Conservation (phyloP, 2,797 vertebrate genomes). For the Argyrosomus regius region DNA sequence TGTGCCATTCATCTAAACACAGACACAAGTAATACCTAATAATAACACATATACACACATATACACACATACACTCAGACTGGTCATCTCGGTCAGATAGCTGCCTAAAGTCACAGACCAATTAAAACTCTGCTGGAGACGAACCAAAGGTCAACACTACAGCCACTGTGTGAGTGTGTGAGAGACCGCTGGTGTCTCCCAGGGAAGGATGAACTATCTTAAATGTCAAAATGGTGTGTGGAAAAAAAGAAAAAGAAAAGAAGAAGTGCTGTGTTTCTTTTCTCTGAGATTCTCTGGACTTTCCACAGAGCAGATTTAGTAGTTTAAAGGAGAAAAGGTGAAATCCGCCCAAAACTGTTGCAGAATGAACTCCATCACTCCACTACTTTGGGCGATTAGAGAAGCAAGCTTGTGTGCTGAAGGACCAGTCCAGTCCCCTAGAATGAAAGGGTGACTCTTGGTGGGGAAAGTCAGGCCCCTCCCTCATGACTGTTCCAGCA, state of each 20-base stretch:
- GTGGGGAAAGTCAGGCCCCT: no score
- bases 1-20: not conserved
- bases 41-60: not conserved
- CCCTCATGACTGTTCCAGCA: no score
- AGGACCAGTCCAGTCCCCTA: no score
- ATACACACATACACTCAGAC: not conserved
- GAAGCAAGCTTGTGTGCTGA: no score
- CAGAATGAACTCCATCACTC: not conserved
- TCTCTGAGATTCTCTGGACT: slow-evolving; percentile 7
- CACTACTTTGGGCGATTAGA: no score
- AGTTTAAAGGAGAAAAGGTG: slow-evolving; percentile 2
- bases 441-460: no score
- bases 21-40: not conserved
- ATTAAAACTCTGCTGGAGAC: slow-evolving; percentile 71
- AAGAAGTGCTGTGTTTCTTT: slow-evolving; percentile 13
- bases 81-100: slow-evolving; percentile 35
- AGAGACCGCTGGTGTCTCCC: slow-evolving; percentile 28
- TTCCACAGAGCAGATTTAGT: not conserved
- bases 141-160: slow-evolving; percentile 67
- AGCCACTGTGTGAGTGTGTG: slow-evolving; percentile 18
- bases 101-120: slow-evolving; percentile 60
- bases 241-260: not conserved
- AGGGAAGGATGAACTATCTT: slow-evolving; percentile 46
- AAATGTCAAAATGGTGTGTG: slow-evolving; percentile 61
- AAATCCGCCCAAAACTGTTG: not conserved